Percentiles rank a stretch among this genome's conserved stretches.
Conservation (phyloP, 2,888 invertebrate genomes). For the Drosophila cognata region DNA sequence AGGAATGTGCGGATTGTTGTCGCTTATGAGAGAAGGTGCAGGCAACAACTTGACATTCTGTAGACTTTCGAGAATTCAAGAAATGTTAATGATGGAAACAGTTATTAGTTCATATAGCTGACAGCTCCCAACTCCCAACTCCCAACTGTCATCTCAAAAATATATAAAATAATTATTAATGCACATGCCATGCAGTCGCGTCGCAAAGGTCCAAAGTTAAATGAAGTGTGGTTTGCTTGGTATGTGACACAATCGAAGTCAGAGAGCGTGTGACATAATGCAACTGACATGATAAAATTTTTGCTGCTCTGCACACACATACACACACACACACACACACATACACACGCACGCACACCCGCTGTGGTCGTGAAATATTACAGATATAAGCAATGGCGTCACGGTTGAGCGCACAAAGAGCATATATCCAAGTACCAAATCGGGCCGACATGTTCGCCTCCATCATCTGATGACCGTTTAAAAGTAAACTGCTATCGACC, state of each 20-base stretch:
- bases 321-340: neutral
- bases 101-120: neutral
- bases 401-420: constrained; percentile 34
- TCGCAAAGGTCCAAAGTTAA: constrained; percentile 36
- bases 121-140: too few species aligned
- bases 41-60: neutral
- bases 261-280: constrained; percentile 47
- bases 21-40: neutral
- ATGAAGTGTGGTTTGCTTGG: constrained; percentile 25
- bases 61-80: neutral
- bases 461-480: constrained; percentile 48
- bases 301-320: neutral
- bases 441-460: constrained; percentile 2
- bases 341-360: neutral
- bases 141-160: constrained; percentile 2
- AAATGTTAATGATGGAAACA: neutral
- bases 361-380: constrained; percentile 31
- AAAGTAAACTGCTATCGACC: constrained; percentile 39
- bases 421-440: constrained; percentile 19
- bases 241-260: constrained; percentile 32
- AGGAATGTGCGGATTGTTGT: neutral
- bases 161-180: constrained; percentile 10
- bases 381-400: constrained; percentile 39
- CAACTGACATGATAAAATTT: constrained; percentile 51
- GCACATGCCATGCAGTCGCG: neutral